Evolutionary conservation across 2,113 vertebrate genomes (phyloP), one percentile per base, ranked within the genome.

Genomic region (Chamaea fasciata): DNA sequence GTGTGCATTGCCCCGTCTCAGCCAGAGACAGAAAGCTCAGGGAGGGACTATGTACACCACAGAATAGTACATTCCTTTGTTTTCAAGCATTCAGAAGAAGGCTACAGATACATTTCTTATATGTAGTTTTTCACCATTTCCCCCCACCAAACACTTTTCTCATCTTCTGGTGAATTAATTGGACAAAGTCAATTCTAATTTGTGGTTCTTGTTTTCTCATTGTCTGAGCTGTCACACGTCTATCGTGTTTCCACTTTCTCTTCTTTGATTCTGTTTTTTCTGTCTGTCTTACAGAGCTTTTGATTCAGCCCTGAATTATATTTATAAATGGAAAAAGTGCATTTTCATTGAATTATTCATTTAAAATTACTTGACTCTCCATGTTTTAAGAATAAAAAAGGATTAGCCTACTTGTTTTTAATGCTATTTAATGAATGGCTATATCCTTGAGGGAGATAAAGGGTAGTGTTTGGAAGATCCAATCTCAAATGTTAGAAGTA

Each of bases 271-370:
- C 28, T 69, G 15, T 82, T 83, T 87, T 60, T 84, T 73, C 63
- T 79, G 23, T 52, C 42, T n/a, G 39, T 69, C 57, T 89, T 87
- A 77, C 1, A 2, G 65, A 60, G 53, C 46, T 92, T 95, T 90
- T 92, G 81, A 81, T 95, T 91, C 42, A 91, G 74, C 50, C 35
- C 15, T 50, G 56, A 57, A 67, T 84, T 94, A 44, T 41, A 75
- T 65, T 88, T 85, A 41, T 73, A 94, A 94, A 42, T 68, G 13
- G n/a, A 35, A 85, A 84, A 94, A 74, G 10, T 56, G 59, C 19
- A 47, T 91, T 90, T 94, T 91, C n/a, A 85, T 63, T 92, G 84
- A 95, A 89, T 97, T 94, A 94, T 95, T 95, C 4, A 92, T 94
- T 81, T 70, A 18, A 79, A 87, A 77, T 69, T 4, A 73, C 71